Base-by-base conservation (phyloP, 2,888 invertebrate genomes). In the Copidosoma aretas region DNA sequence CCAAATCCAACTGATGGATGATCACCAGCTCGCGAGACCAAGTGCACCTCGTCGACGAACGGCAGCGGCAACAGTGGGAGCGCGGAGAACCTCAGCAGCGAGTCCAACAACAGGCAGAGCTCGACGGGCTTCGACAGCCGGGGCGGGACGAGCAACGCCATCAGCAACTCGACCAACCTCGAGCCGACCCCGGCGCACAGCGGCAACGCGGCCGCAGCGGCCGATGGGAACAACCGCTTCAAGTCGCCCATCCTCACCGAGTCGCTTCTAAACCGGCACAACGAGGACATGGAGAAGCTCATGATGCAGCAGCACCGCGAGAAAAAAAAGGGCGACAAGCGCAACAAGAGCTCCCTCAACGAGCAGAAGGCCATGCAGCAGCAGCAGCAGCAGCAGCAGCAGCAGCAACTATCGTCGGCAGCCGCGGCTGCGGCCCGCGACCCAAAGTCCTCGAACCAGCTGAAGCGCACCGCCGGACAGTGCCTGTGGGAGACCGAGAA, bases 221-320 rank as follows among this genome's bases (percentile, higher is more conserved):
- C 2, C 17, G 58, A 81, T 84, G 17, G 78, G n/a, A n/a, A n/a
- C n/a, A n/a, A n/a, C 79, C 25, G 82, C 80, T 85, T 86, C 41
- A 87, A 87, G 57, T 83, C 86, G 10, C 85, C 86, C 0, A 86
- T 86, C 21, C 81, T 91, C 14, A 91, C 91, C 0, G 88, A 89
- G 79, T 87, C 86, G 0, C 76, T 90, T 54, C 80, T 91, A 8
- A 86, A 84, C 65, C 86, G 85, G 77, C 94, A 94, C 81, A 94
- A 93, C 76, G 87, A 89, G 72, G 90, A 91, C 69, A 94, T 94
- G 94, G 93, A 93, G 79, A 92, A 91, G 76, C 86, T 89, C 60
- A 87, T 94, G 86, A 84, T 91, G 1, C 91, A 91, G 77, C 88
- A 87, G 68, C 91, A 93, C 75, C 87, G 90, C 0, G 90, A 91